A percentile compares a stretch with the other conserved stretches of the same genome.
phyloP scores from a whole-genome alignment of 2,113 vertebrate genomes.

The Petrocephalus zakoni region DNA sequence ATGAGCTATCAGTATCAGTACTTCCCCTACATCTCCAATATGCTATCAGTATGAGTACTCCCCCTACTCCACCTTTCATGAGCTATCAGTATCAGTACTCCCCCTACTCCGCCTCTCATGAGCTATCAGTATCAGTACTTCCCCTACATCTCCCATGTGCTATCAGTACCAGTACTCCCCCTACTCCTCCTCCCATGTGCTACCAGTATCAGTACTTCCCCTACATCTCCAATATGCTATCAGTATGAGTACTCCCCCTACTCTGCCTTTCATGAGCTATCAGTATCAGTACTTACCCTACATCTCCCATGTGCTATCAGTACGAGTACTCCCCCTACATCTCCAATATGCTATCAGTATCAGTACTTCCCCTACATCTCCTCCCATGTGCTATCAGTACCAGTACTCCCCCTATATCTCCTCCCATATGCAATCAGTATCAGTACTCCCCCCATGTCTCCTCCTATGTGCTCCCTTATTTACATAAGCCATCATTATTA shows the following conservation, averaged over 20 bases:
- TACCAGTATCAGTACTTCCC: no score
- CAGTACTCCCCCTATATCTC: background rate
- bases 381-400: background rate
- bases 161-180: background rate
- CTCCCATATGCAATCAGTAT: background rate
- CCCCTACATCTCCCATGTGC: background rate
- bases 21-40: no score
- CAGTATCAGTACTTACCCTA: background rate
- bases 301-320: no score
- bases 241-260: no score
- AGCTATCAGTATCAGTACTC: background rate
- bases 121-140: background rate
- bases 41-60: background rate
- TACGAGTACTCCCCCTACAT: background rate
- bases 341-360: background rate
- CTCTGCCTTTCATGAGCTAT: background rate
- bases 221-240: no score
- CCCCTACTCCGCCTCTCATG: background rate
- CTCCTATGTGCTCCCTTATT: background rate
- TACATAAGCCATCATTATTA: background rate
- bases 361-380: background rate
- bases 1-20: no score
- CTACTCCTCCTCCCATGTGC: no score
- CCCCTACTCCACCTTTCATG: background rate
- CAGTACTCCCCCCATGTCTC: background rate